These are phyloP conservation scores for Paracyclopina nana DNA, from an alignment of 1,140 invertebrate species.

Conservation along the genomic window DNA sequence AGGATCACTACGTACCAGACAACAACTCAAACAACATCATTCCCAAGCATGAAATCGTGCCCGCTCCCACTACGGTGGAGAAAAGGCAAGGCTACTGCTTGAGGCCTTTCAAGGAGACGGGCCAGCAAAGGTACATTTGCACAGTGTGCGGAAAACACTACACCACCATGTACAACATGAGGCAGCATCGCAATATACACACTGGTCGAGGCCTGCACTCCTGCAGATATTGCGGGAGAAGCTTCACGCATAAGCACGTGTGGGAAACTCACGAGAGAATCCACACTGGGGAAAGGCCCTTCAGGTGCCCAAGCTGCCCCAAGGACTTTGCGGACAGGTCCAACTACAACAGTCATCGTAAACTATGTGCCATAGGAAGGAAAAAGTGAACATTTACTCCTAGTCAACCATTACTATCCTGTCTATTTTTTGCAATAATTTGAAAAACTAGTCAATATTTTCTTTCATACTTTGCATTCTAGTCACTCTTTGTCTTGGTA, in stretches of 20 bases:
- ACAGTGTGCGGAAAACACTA: slow-evolving; percentile 16
- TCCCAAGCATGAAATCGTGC: not conserved
- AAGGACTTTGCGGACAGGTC: slow-evolving; percentile 14
- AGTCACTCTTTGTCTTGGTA: too few relatives aligned
- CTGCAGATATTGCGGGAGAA: slow-evolving; percentile 7
- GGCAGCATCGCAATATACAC: slow-evolving; percentile 14
- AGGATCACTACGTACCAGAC: slow-evolving; percentile 13
- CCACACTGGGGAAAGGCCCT: slow-evolving; percentile 32
- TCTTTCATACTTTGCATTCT: too few relatives aligned
- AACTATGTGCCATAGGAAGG: slow-evolving; percentile 2
- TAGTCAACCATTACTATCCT: too few relatives aligned
- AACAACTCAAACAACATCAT: slow-evolving; percentile 16
- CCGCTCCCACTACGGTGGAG: slow-evolving; percentile 3
- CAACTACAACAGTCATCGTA: slow-evolving; percentile 15
- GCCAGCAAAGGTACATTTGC: slow-evolving; percentile 12
- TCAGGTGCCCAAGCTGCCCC: slow-evolving; percentile 30
- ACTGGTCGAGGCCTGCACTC: slow-evolving; percentile 7
- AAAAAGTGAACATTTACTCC: too few relatives aligned
- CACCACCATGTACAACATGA: slow-evolving; percentile 14
- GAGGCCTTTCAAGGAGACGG: not conserved
- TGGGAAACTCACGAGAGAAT: slow-evolving; percentile 23
- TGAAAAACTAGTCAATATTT: too few relatives aligned
- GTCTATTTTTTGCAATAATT: too few relatives aligned
- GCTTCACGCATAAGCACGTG: slow-evolving; percentile 15
- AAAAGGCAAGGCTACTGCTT: not conserved